Evolutionary conservation across 2,113 vertebrate species (phyloP).

Genomic region (Forbesichthys agassizii): DNA sequence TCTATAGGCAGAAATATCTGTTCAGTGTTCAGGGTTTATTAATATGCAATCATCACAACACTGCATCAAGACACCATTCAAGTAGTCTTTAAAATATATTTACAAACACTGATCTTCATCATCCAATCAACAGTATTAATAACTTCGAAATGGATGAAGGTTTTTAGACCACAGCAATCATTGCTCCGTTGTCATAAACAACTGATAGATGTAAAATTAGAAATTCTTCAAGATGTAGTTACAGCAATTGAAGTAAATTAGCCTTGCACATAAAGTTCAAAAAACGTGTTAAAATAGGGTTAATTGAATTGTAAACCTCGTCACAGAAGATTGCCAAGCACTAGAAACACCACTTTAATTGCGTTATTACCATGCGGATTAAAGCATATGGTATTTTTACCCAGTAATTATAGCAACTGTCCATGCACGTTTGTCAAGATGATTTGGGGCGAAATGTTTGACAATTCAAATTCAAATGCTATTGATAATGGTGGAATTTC

Average conservation of each 20-base stretch:
- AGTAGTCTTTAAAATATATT: background rate
- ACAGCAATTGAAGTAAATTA: conserved; percentile 70
- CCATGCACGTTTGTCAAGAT: conserved; percentile 56
- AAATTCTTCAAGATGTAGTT: conserved; percentile 66
- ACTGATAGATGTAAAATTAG: conserved; percentile 60
- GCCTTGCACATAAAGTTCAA: conserved; percentile 74
- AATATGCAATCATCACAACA: no score
- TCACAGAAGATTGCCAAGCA: conserved; percentile 77
- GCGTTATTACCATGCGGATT: conserved; percentile 78
- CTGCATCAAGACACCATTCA: no score
- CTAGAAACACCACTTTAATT: conserved; percentile 78
- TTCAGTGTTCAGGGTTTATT: background rate
- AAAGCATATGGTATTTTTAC: conserved; percentile 71
- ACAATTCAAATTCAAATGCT: conserved; percentile 50
- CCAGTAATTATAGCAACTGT: conserved; percentile 71
- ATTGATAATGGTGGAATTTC: conserved; percentile 44
- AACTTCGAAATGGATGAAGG: conserved; percentile 19
- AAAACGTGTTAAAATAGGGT: conserved; percentile 78
- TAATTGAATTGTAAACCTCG: conserved; percentile 82
- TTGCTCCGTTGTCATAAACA: conserved; percentile 60
- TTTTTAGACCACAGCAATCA: conserved; percentile 39
- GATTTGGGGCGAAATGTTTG: conserved; percentile 45
- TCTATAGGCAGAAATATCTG: background rate
- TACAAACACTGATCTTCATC: conserved; percentile 14
- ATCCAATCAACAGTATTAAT: conserved; percentile 8